Conservation (phyloP, 2,888 invertebrate genomes). For the Drosophila lacicola region DNA sequence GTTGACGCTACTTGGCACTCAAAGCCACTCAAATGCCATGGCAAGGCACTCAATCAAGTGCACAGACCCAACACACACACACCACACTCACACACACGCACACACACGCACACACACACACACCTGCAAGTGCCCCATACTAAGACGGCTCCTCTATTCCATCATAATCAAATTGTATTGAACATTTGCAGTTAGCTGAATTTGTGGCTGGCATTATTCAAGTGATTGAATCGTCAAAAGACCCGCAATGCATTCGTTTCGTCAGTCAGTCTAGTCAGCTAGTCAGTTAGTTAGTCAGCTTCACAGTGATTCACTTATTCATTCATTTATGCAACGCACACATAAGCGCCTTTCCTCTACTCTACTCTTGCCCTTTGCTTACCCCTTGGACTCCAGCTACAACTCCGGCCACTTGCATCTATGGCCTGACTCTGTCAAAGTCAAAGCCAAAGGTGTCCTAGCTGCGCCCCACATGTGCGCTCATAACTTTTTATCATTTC, state of each 20-base stretch:
- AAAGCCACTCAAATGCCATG: conserved; percentile 78
- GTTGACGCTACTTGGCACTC: conserved; percentile 68
- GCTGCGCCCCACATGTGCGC: conserved; percentile 36
- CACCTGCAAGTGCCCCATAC: not conserved
- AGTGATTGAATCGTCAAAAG: conserved; percentile 72
- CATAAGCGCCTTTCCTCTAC: conserved; percentile 24
- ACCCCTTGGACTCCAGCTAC: not conserved
- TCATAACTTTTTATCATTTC: conserved; percentile 70
- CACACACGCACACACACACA: conserved; percentile 13
- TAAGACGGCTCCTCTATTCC: conserved; percentile 21
- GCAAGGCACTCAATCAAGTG: conserved; percentile 79
- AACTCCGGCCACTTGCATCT: no score
- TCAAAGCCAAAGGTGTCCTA: conserved; percentile 57
- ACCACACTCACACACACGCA: conserved; percentile 9
- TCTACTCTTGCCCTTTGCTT: not conserved
- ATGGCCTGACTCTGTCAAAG: conserved; percentile 28
- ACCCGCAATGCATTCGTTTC: conserved; percentile 57
- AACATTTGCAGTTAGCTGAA: conserved; percentile 80
- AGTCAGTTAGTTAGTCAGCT: conserved; percentile 31
- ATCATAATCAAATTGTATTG: conserved; percentile 81
- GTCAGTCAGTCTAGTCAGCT: conserved; percentile 28
- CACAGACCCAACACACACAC: conserved; percentile 35
- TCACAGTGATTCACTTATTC: conserved; percentile 56
- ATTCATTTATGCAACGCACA: conserved; percentile 58
- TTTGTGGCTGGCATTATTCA: conserved; percentile 73